These are phyloP conservation scores for Elegia similella DNA, from an alignment of 2,888 invertebrate genomes.

Conservation along the genomic window DNA sequence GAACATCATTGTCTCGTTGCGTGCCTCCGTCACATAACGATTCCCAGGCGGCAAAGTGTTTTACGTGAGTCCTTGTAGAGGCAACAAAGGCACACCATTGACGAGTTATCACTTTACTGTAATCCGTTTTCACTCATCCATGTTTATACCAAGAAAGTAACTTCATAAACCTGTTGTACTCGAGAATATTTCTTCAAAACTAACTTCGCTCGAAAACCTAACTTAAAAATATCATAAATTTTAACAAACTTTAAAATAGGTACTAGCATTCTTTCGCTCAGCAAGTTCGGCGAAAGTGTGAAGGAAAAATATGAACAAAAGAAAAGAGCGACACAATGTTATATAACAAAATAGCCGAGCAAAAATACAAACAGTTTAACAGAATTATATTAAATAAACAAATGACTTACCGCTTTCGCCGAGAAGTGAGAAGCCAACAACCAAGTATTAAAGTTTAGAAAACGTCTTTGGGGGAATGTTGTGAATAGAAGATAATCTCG, in stretches of 20 bases:
- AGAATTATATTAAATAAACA: slow-evolving; percentile 45
- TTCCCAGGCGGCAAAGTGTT: slow-evolving; percentile 42
- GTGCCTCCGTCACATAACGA: slow-evolving; percentile 35
- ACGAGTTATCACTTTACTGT: slow-evolving; percentile 19
- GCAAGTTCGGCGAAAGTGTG: slow-evolving; percentile 23
- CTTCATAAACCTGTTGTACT: slow-evolving; percentile 1
- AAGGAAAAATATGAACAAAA: slow-evolving; percentile 31
- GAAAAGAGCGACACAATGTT: slow-evolving; percentile 41
- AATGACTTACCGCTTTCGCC: slow-evolving; percentile 59
- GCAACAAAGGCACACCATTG: slow-evolving; percentile 34
- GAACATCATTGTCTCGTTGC: slow-evolving; percentile 31
- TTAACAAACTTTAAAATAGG: slow-evolving; percentile 3
- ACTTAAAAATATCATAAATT: slow-evolving; percentile 3
- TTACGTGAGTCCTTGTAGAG: slow-evolving; percentile 35
- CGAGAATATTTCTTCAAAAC: not conserved
- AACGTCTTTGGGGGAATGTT: slow-evolving; percentile 32
- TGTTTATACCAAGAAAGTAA: not conserved
- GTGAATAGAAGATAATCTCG: slow-evolving; percentile 32
- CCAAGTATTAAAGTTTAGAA: slow-evolving; percentile 42
- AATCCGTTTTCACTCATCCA: not conserved
- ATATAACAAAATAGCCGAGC: slow-evolving; percentile 49
- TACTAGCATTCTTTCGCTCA: slow-evolving; percentile 27
- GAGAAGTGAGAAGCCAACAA: slow-evolving; percentile 41
- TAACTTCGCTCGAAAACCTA: not conserved
- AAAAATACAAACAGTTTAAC: slow-evolving; percentile 35